Conservation (phyloP, 2,113 vertebrate genomes). For the Motacilla alba region DNA sequence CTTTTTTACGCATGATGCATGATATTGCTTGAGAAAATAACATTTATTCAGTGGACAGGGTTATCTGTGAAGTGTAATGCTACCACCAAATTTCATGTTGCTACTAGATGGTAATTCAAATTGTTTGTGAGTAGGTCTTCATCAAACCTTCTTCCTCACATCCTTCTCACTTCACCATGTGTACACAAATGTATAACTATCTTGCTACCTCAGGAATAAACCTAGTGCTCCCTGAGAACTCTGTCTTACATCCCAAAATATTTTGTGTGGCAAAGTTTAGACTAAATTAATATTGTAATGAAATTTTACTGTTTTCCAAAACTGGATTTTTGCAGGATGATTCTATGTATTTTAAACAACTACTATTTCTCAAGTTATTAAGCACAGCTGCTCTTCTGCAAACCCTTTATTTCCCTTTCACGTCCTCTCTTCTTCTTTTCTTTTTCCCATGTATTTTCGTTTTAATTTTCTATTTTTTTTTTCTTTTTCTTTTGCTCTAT, state of each 20-base stretch:
- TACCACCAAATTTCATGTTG: not conserved
- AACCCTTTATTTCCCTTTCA: not conserved
- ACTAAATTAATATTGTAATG: not conserved
- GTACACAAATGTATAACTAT: not conserved
- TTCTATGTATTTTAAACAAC: not conserved
- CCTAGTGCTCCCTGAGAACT: not conserved
- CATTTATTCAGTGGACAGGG: not conserved
- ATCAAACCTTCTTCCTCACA: not conserved
- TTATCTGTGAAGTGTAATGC: not conserved
- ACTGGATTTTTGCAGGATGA: not conserved
- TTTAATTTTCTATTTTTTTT: not conserved
- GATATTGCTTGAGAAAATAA: not conserved
- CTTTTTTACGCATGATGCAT: not conserved
- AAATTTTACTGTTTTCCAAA: not conserved
- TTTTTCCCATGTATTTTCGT: not conserved
- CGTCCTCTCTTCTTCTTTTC: not conserved
- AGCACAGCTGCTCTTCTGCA: not conserved
- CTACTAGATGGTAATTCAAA: not conserved
- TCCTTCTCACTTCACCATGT: not conserved
- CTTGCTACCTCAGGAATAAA: not conserved
- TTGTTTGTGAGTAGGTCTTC: not conserved
- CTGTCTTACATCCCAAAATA: not conserved
- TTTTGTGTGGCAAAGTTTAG: not conserved
- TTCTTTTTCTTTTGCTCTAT: too few relatives aligned
- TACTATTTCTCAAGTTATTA: not conserved